Percentiles rank a stretch among this genome's conserved stretches.
These are phyloP conservation scores for Himalopsyche anomala DNA, from an alignment of 2,888 invertebrate genomes.

Conservation along the genomic window DNA sequence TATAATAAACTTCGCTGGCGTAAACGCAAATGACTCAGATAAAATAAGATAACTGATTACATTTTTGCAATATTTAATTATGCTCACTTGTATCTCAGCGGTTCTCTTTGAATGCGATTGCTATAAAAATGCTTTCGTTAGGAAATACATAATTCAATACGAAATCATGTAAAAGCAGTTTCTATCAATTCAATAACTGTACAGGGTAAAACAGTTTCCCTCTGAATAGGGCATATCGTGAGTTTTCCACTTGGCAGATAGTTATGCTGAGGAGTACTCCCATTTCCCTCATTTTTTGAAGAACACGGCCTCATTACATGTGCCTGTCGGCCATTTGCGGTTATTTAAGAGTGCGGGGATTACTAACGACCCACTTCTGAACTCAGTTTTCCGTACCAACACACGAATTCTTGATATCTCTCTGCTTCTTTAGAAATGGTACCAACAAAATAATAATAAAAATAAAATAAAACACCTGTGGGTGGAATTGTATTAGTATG, in stretches of 20 bases:
- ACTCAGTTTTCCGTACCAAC: not conserved
- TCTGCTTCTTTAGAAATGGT: not conserved
- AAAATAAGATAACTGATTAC: no score
- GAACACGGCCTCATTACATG: constrained; percentile 43
- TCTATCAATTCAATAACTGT: no score
- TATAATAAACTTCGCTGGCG: no score
- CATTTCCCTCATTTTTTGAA: constrained; percentile 31
- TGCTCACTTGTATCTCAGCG: no score
- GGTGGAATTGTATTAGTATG: no score
- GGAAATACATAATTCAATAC: no score
- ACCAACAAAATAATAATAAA: not conserved
- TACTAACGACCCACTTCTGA: constrained; percentile 37
- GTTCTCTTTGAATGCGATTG: no score
- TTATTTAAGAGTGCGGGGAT: constrained; percentile 37
- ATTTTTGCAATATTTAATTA: no score
- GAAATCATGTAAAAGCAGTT: no score
- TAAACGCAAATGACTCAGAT: no score
- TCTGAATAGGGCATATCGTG: not conserved
- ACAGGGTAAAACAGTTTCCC: not conserved
- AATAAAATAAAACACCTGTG: constrained; percentile 27
- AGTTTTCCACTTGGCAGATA: constrained; percentile 29
- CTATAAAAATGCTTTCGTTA: no score
- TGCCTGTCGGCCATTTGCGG: constrained; percentile 30
- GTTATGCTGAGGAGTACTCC: not conserved
- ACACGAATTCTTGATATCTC: constrained; percentile 33